These are phyloP conservation scores for Drosophila recens DNA, from an alignment of 2,888 invertebrate genomes.

Conservation along the genomic window DNA sequence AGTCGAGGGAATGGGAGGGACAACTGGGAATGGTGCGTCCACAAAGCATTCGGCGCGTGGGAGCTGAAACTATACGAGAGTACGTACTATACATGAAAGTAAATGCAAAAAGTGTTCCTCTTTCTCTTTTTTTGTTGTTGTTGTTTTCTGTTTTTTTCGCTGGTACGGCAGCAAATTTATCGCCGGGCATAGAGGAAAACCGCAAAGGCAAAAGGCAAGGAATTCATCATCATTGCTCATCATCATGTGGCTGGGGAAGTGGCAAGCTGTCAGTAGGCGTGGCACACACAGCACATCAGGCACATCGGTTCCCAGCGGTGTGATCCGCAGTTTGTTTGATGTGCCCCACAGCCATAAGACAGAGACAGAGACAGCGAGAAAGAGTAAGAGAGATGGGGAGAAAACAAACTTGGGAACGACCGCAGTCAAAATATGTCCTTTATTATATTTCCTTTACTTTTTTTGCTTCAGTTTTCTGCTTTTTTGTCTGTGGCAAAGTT, in stretches of 20 bases:
- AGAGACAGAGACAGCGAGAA: background rate
- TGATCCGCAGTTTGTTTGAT: conserved; percentile 68
- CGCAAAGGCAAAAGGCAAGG: conserved; percentile 71
- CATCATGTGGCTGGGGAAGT: conserved; percentile 49
- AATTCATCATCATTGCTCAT: conserved; percentile 76
- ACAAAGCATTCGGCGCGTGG: conserved; percentile 41
- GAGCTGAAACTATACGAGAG: conserved; percentile 44
- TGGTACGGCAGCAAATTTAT: conserved; percentile 46
- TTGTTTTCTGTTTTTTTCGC: conserved; percentile 5
- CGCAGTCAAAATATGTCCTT: conserved; percentile 67
- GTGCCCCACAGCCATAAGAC: conserved; percentile 36
- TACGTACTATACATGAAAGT: conserved; percentile 62
- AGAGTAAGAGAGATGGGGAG: background rate
- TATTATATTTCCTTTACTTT: conserved; percentile 64
- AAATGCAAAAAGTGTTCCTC: conserved; percentile 64
- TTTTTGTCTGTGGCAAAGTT: conserved; percentile 63
- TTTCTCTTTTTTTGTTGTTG: conserved; percentile 2
- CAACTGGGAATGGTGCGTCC: conserved; percentile 1
- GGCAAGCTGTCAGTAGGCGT: conserved; percentile 59
- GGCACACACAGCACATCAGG: conserved; percentile 24
- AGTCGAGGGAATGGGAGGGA: background rate
- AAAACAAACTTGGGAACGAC: conserved; percentile 44
- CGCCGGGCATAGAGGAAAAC: conserved; percentile 39
- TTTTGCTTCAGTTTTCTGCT: conserved; percentile 2
- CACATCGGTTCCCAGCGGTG: conserved; percentile 64